Base-by-base conservation (phyloP, 2,113 vertebrate genomes). In the Elaphurus davidianus region DNA sequence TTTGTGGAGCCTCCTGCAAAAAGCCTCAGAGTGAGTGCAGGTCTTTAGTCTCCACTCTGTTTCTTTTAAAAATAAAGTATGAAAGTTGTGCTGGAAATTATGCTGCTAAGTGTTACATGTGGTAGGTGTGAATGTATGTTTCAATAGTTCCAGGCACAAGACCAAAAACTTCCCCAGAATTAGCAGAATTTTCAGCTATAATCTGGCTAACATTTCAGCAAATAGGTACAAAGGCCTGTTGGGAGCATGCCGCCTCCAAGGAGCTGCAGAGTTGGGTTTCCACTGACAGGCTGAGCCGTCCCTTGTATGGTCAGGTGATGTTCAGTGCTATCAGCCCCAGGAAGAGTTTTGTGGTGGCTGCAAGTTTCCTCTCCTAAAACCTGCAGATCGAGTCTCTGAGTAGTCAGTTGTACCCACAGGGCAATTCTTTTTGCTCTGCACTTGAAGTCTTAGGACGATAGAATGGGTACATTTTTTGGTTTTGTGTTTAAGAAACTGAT, bases 131-230 rank as follows among this genome's bases (percentile, higher is more conserved):
- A 98, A 97, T 94, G 59, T 91, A 83, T 98, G 97, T 97, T 98
- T 96, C 97, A 98, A 95, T 91, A 96, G 95, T 98, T 98, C 97
- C 93, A 98, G 98, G 98, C 98, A 98, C 79, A 57, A 94, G 95
- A 98, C 98, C 98, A 98, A 98, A 98, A 98, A 90, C 96, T 87
- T 98, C 95, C 95, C 91, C 95, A 92, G 97, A 98, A 98, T 98
- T 97, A 98, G 91, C 96, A 95, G 95, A 94, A 81, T 96, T 98
- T 98, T 95, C 91, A 97, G 97, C 84, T 98, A 93, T 97, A 96
- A 98, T 97, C 84, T 96, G 96, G 96, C 96, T 97, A 95, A 90
- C 97, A 93, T 96, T 97, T 98, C 96, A 97, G 91, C 93, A 79
- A 98, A 98, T 92, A 98, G 96, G 96, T 98, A 98, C 87, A 96